These are phyloP conservation scores for Pachliopta kotzebuea DNA, from an alignment of 2,888 invertebrate genomes.

Conservation along the genomic window DNA sequence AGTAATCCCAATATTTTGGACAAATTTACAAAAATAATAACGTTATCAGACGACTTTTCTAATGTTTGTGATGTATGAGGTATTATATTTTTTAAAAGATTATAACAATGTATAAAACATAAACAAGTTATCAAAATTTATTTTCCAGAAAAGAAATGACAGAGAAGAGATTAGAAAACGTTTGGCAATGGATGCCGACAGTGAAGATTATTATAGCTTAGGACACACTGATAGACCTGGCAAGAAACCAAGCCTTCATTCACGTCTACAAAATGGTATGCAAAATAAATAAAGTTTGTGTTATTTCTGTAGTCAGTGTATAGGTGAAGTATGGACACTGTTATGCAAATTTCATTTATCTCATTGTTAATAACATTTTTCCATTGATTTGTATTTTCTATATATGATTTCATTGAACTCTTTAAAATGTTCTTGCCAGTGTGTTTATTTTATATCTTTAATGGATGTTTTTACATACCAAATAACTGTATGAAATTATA, in stretches of 20 bases:
- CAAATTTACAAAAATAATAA: constrained; percentile 72
- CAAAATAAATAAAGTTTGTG: constrained; percentile 33
- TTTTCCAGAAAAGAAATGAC: constrained; percentile 90
- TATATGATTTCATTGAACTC: too few relatives aligned
- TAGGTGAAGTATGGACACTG: not conserved
- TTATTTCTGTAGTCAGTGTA: not conserved
- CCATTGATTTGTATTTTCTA: too few relatives aligned
- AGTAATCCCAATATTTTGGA: constrained; percentile 71
- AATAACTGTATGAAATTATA: not conserved
- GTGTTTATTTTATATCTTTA: not conserved
- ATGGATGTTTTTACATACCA: not conserved
- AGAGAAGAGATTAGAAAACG: constrained; percentile 94
- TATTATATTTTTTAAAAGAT: constrained; percentile 10
- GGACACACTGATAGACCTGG: constrained; percentile 84
- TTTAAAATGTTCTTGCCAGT: not conserved
- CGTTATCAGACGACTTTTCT: constrained; percentile 47
- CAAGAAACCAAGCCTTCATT: constrained; percentile 92
- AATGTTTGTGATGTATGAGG: constrained; percentile 52
- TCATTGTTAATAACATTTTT: too few relatives aligned
- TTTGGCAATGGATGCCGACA: constrained; percentile 91
- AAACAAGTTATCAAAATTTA: constrained; percentile 3
- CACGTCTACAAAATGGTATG: constrained; percentile 91
- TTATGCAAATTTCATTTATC: too few relatives aligned
- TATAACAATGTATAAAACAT: not conserved
- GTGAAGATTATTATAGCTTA: constrained; percentile 85